Evolutionary conservation across 2,888 invertebrate species (phyloP).

Genomic region (Xestobium rufovillosum): DNA sequence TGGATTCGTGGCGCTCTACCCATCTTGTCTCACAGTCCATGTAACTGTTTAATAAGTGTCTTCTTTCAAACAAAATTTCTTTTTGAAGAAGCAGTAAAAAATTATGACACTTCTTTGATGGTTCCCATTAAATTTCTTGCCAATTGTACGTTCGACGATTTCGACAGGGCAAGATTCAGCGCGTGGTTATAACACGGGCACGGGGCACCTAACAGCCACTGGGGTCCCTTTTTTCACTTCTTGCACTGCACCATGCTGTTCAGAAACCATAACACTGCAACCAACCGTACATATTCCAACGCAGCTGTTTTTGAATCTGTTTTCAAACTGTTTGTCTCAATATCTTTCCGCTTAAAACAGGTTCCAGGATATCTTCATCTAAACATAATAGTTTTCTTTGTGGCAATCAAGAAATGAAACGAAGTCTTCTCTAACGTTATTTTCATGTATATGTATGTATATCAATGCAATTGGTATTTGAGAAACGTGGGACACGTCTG

Average conservation of each 20-base stretch:
- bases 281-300: slow-evolving; percentile 27
- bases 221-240: slow-evolving; percentile 24
- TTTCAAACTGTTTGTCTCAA: slow-evolving; percentile 24
- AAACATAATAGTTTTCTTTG: slow-evolving; percentile 14
- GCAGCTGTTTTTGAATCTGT: slow-evolving; percentile 19
- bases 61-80: slow-evolving; percentile 19
- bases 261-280: slow-evolving; percentile 30
- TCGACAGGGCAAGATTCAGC: slow-evolving; percentile 27
- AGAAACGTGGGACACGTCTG: slow-evolving; percentile 26
- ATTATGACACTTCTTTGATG: slow-evolving; percentile 24
- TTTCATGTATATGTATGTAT: slow-evolving; percentile 23
- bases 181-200: slow-evolving; percentile 28
- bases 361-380: slow-evolving; percentile 20
- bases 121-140: slow-evolving; percentile 23
- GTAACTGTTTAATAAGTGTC: slow-evolving; percentile 17
- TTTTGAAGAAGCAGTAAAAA: slow-evolving; percentile 25
- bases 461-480: slow-evolving; percentile 28
- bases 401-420: slow-evolving; percentile 26
- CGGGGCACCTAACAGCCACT: slow-evolving; percentile 26
- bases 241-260: slow-evolving; percentile 27
- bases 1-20: slow-evolving; percentile 6
- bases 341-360: slow-evolving; percentile 23
- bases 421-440: slow-evolving; percentile 23
- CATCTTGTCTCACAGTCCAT: slow-evolving; percentile 16
- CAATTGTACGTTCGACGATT: slow-evolving; percentile 21